Conservation (phyloP, 2,888 invertebrate species). For the Acronicta alni region DNA sequence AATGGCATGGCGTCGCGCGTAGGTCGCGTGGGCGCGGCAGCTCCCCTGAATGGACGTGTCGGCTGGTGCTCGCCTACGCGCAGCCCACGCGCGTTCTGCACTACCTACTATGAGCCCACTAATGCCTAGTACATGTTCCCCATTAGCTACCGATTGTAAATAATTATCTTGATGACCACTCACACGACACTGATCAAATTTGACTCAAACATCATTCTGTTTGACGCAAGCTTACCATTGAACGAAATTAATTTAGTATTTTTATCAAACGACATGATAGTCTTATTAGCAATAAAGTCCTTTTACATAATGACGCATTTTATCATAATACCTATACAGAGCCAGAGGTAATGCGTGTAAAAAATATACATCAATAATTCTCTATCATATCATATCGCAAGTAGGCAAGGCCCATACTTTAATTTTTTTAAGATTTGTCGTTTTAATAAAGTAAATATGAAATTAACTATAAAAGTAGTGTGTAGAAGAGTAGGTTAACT, state of each 20-base stretch:
- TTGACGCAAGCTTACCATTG: slow-evolving; percentile 48
- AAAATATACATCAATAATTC: too few species aligned
- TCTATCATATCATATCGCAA: too few species aligned
- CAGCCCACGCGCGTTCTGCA: slow-evolving; percentile 48
- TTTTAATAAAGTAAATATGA: too few species aligned
- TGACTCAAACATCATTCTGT: slow-evolving; percentile 50
- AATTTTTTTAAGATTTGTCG: too few species aligned
- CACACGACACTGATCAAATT: slow-evolving; percentile 68
- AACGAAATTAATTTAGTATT: slow-evolving; percentile 17
- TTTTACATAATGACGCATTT: neutral
- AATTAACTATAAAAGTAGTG: too few species aligned
- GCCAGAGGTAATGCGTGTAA: too few species aligned
- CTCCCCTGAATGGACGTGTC: slow-evolving; percentile 82
- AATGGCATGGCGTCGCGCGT: slow-evolving; percentile 54
- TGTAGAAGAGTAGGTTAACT: too few species aligned
- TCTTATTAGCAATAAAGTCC: neutral
- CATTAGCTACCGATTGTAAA: slow-evolving; percentile 58
- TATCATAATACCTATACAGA: too few species aligned
- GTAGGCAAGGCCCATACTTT: too few species aligned
- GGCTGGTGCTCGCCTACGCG: slow-evolving; percentile 72
- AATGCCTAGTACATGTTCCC: slow-evolving; percentile 52
- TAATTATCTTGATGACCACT: slow-evolving; percentile 72
- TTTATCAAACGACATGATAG: neutral
- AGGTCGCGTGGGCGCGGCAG: slow-evolving; percentile 68
- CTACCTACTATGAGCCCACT: slow-evolving; percentile 61